Percentiles rank a stretch among this genome's conserved stretches.
Conservation (phyloP, 2,797 vertebrate species). For the Caiman crocodilus region DNA sequence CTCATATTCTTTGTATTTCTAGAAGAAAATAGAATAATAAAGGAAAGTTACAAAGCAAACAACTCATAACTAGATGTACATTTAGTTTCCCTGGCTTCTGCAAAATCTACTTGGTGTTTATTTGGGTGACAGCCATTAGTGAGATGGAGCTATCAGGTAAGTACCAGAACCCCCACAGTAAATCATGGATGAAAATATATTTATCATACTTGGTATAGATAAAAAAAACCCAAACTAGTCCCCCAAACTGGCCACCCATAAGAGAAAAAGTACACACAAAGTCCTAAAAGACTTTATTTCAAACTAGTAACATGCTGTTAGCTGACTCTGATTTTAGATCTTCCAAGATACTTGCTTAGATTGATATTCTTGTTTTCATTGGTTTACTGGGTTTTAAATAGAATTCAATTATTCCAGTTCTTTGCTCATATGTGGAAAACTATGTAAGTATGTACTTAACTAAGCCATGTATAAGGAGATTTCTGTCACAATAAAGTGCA, state of each 20-base stretch:
- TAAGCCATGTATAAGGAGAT: background rate
- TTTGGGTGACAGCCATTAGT: background rate
- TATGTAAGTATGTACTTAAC: background rate
- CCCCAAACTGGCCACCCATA: background rate
- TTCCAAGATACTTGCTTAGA: background rate
- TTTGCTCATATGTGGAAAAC: background rate
- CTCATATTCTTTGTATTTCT: constrained; percentile 99
- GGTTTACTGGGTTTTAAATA: background rate
- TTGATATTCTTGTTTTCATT: background rate
- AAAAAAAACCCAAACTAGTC: constrained; percentile 15
- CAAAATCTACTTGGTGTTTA: constrained; percentile 17
- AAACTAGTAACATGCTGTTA: background rate
- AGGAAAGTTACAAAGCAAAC: background rate
- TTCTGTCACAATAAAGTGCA: background rate
- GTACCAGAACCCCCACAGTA: background rate
- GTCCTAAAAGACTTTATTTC: background rate
- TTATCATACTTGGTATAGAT: background rate
- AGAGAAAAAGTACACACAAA: background rate
- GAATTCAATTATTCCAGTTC: background rate
- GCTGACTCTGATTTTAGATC: background rate
- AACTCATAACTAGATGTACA: background rate
- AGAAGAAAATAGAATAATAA: constrained; percentile 40
- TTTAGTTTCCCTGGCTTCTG: constrained; percentile 19
- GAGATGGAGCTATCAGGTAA: background rate
- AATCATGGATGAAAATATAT: constrained; percentile 24